Evolutionary conservation across 2,113 vertebrate genomes (phyloP).

Genomic region (Brachyhypopomus occidentalis): DNA sequence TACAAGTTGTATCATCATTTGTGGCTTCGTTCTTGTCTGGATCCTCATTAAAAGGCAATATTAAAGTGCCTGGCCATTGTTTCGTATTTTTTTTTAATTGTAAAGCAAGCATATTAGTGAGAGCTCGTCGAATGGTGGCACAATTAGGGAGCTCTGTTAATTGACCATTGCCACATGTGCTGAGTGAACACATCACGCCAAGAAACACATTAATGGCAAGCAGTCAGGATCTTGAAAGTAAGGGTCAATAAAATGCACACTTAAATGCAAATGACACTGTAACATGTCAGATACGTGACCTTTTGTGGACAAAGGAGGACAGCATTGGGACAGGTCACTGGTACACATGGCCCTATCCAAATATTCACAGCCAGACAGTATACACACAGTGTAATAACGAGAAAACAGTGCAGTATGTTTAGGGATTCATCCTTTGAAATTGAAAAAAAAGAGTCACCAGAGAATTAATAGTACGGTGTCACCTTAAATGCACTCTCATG

Average conservation of each 20-base stretch:
- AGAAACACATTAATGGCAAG: constrained; percentile 81
- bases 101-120: constrained; percentile 63
- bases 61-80: constrained; percentile 83
- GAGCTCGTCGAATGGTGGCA: constrained; percentile 73
- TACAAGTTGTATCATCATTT: constrained; percentile 88
- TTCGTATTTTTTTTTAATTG: constrained; percentile 87
- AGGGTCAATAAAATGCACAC: constrained; percentile 69
- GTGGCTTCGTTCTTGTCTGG: constrained; percentile 79
- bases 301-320: constrained; percentile 26
- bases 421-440: neutral
- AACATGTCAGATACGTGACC: constrained; percentile 54
- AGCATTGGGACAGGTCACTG: constrained; percentile 21
- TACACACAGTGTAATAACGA: neutral
- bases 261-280: constrained; percentile 73
- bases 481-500: too few species aligned
- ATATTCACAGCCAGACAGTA: neutral
- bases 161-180: constrained; percentile 79
- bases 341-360: neutral
- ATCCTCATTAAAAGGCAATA: constrained; percentile 90
- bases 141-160: constrained; percentile 80
- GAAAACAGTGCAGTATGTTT: neutral
- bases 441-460: neutral
- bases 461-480: neutral
- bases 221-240: constrained; percentile 78
- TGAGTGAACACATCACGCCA: constrained; percentile 87